Evolutionary conservation across 2,113 vertebrate genomes (phyloP), one percentile per base, ranked within the genome.

Genomic region (Cygnus atratus): DNA sequence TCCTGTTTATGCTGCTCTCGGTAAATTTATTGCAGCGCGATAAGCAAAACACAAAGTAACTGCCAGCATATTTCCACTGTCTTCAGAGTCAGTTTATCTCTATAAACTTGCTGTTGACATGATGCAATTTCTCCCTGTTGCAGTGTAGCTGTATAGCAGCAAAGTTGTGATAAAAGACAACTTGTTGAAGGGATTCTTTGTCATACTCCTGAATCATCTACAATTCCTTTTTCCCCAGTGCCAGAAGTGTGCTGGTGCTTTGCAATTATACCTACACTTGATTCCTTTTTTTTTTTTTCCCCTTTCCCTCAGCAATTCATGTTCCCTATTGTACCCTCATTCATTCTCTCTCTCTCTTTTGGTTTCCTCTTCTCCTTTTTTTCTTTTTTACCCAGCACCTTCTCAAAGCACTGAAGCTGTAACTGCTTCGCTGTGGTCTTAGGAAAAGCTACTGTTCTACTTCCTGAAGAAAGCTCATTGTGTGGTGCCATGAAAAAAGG

Each of bases 151-250:
- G 65, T 54, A 13, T n/a, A 90, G 83, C 84, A 92, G 92, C 68
- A 66, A 94, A 95, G 93, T 88, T 95, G 84, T 79, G 93, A 93
- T 95, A 87, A 95, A 96, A 93, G 93, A 62, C 93, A 87, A 95
- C 93, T 84, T 95, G 72, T 95, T 96, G 95, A 96, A 96, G 87
- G 91, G 89, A 78, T 93, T 81, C 87, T 95, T 95, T 96, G 71
- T 96, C 91, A 95, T 76, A 13, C 81, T 95, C 76, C 80, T 7
- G 58, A 83, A 94, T 92, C 85, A 96, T 85, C 92, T 85, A 17
- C 81, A 44, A 71, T 96, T 84, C 84, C 62, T 73, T 93, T 84
- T 63, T 83, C 68, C 83, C 85, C 2, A 6, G 77, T 70, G 72
- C 80, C 87, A 83, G 68, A 66, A 96, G 66, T 46, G 59, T 90